These are phyloP conservation scores for Aurelia coerulea DNA, from an alignment of 30 jellyfish, hydroid and myxozoan genomes.

Conservation along the genomic window DNA sequence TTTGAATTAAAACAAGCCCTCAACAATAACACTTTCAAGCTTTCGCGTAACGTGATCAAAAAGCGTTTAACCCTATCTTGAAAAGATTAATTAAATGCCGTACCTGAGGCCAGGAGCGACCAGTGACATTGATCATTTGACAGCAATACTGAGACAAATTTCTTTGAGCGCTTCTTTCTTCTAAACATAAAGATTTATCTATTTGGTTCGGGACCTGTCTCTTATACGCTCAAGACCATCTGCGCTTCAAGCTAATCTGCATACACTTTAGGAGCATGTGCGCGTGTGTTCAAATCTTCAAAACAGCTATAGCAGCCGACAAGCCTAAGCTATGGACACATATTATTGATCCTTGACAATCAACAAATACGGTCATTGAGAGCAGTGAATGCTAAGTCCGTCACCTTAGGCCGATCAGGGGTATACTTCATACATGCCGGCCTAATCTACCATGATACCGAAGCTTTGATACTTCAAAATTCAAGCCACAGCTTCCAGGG, in stretches of 20 bases:
- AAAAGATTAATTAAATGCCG: background rate
- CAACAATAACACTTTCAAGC: background rate
- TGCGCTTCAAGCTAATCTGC: conserved; percentile 64
- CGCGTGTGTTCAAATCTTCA: conserved; percentile 53
- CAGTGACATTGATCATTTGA: background rate
- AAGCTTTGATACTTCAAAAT: no score
- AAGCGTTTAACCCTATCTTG: background rate
- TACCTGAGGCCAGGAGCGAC: conserved; percentile 4
- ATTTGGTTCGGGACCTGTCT: conserved; percentile 67
- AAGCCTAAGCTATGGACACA: conserved; percentile 69
- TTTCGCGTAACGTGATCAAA: background rate
- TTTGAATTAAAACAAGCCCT: background rate
- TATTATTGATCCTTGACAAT: conserved; percentile 29
- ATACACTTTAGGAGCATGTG: conserved; percentile 56
- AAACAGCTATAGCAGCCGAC: conserved; percentile 67
- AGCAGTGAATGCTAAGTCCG: conserved; percentile 33
- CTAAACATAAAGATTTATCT: conserved; percentile 29
- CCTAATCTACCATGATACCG: no score
- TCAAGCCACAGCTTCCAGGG: no score
- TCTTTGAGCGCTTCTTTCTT: conserved; percentile 28
- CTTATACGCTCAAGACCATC: conserved; percentile 58
- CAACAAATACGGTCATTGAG: conserved; percentile 37
- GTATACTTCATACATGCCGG: no score
- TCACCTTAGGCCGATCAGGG: conserved; percentile 16
- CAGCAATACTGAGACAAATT: background rate